Conservation (phyloP, 2,797 vertebrate genomes). For the Oreortyx pictus region DNA sequence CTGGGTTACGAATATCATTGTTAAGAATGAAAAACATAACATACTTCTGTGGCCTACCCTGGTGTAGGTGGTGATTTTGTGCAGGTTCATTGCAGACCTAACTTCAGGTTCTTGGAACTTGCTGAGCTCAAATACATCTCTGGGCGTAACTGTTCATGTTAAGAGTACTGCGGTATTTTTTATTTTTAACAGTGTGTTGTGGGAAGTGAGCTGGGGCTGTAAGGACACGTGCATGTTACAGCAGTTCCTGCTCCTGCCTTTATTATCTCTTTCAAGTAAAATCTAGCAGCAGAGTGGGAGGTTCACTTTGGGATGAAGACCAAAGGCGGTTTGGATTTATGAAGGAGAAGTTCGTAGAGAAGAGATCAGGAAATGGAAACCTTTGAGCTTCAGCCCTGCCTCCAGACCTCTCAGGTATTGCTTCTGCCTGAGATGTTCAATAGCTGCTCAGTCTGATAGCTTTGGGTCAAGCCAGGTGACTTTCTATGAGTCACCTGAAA, state of each 20-base stretch:
- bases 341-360: not conserved
- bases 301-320: not conserved
- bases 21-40: not conserved
- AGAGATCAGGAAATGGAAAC: not conserved
- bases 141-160: not conserved
- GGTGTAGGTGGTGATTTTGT: not conserved
- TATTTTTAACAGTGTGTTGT: not conserved
- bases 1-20: not conserved
- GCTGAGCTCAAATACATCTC: not conserved
- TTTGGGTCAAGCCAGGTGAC: conserved; percentile 5
- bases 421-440: not conserved
- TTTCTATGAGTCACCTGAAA: not conserved
- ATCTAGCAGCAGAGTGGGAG: not conserved
- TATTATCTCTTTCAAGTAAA: not conserved
- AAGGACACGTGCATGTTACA: not conserved
- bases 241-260: not conserved
- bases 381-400: not conserved
- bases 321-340: not conserved
- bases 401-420: not conserved
- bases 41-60: not conserved
- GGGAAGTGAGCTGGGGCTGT: not conserved
- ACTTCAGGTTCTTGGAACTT: not conserved
- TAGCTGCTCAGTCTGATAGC: not conserved
- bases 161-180: not conserved
- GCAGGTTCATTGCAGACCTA: not conserved